Evolutionary conservation across 1,140 invertebrate genomes (phyloP), one percentile per base, ranked within the genome.

Genomic region (Bombus superbus): DNA sequence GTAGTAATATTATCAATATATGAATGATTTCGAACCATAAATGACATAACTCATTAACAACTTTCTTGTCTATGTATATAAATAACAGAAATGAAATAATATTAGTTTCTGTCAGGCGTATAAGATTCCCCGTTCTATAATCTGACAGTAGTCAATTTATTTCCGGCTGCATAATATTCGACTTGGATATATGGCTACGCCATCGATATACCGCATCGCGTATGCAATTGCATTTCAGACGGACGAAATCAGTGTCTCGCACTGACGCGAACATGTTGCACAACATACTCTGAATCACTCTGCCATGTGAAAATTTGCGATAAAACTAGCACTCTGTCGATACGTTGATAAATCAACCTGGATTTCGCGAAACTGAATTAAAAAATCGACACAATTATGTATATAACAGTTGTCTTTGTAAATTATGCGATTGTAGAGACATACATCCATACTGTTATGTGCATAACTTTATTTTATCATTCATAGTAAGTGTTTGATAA

Each of bases 181-280:
- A 40, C 1, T 73, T 42, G 11, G 44, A 76, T 83, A 32, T 83
- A 28, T 32, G 35, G 22, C 22, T 10, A 5, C 15, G 44, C 35
- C 57, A 83, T 68, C 62, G 74, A 77, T 77, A 68, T 32, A 66
- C 32, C 32, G 35, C 22, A 77, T 77, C 81, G 35, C 1, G 44
- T 42, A 68, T 77, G 73, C 74, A 69, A 77, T 77, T 68, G 62
- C 81, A 77, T 83, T 77, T 83, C 73, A 25, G 62, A 64, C 32
- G 28, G 5, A 53, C 53, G 22, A 76, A 83, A 83, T 83, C 81
- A 68, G 38, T 75, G 62, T 66, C 57, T 68, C 15, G 42, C 28
- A 53, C 6, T 47, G 72, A 68, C 62, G 8, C 25, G 25, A 10
- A 68, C 62, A 38, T 40, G 38, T 82, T 73, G 57, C 25, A 32